Base-by-base conservation (phyloP, 2,888 invertebrate species). In the Drosophila formosana region DNA sequence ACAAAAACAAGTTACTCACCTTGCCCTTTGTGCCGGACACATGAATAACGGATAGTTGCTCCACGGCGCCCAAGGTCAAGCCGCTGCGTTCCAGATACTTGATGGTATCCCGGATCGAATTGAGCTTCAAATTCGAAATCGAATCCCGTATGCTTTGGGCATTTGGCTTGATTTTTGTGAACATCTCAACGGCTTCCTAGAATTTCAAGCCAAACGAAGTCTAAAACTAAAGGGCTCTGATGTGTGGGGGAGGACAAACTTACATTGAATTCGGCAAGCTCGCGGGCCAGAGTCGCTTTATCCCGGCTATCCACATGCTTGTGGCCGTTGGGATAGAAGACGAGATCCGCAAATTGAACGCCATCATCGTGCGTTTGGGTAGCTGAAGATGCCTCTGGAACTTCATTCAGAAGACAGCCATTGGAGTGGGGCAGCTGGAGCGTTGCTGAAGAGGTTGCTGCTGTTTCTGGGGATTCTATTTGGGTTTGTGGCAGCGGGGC, bases 11-110 rank as follows among this genome's bases (percentile, higher is more conserved):
- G 18, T 7, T 43, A 51, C 80, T 68, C 88, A 94, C 95, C 93
- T 99, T 99, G 56, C 99, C 99, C 93, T 99, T 99, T 1, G 99
- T 99, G 8, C 99, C 99, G 67, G 98, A 95, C 5, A 99, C 96
- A 93, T 99, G 99, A 88, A 99, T 98, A 45, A 98, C 95, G 58
- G 97, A 96, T 18, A 98, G 91, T 58, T 74, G 96, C 82, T 97
- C 96, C 61, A 98, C 91, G 72, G 95, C 94, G 1, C 95, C 93
- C 23, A 95, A 71, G 1, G 93, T 92, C 3, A 97, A 90, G 23
- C 96, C 97, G 39, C 94, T 94, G 69, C 96, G 94, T 55, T 86
- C 75, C 57, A 96, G 91, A 91, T 94, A 96, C 70, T 94, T 94
- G 64, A 93, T 89, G 80, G 94, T 94, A 43, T 94, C 93, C 46